Base-by-base conservation (phyloP, 1,140 invertebrate species). In the Eueides isabella region DNA sequence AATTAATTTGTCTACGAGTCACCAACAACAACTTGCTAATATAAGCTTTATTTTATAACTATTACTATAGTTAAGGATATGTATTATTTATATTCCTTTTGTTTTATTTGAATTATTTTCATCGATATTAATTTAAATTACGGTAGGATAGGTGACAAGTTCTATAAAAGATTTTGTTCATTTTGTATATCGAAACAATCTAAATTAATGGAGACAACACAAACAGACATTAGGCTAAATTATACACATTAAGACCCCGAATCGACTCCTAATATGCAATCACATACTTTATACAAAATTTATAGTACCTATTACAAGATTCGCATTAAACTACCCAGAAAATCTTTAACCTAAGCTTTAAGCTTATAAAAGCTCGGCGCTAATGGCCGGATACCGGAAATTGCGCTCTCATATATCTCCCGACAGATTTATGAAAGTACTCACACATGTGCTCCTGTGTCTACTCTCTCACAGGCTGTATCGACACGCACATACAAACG, bases 381-480 rank as follows among this genome's bases (percentile, higher is more conserved):
- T 96, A 96, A 96, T 96, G 96, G 96, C 95, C 96, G 96, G 95
- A 96, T 96, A 96, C 96, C 95, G 96, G 96, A 96, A 96, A 96
- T 96, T 96, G 96, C 96, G 96, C 95, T 95, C 96, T 96, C 96
- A 96, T 96, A 96, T 96, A 96, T 96, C 96, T 96, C 94, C 94
- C 94, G 94, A 96, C 96, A 96, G 96, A 96, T 96, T 96, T 96
- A 96, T 96, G 96, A 96, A 96, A 96, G 96, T 96, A 95, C 96
- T 85, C 91, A 93, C 89, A 93, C 91, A 93, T 86, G 85, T 80
- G 83, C 69, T 80, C 80, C 77, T 85, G 82, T 85, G 89, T 87
- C 85, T 80, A 76, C 78, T 77, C 85, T 72, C 87, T 83, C 85
- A 83, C 85, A 67, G 44, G 63, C 76, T 75, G 72, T 80, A 81